A percentile compares a stretch with the other conserved stretches of the same genome.
Conservation (phyloP, 92 coral and sea anemone species). For the Zoanthus sansibaricus region DNA sequence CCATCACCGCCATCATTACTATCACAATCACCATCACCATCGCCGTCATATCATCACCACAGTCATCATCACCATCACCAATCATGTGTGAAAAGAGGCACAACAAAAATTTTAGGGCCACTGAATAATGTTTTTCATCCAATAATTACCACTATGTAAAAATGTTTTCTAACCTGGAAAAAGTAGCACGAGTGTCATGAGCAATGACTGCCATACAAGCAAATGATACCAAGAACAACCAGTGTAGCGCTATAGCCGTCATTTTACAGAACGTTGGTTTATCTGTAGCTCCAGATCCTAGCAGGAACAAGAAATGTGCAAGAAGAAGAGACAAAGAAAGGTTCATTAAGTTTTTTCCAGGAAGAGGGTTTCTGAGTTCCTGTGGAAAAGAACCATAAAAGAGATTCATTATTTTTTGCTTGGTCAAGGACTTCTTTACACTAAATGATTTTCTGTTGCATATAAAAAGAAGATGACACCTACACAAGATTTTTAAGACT, state of each 20-base stretch:
- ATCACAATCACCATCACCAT: too few relatives aligned
- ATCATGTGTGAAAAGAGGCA: too few relatives aligned
- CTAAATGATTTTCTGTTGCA: too few relatives aligned
- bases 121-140: too few relatives aligned
- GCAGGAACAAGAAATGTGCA: conserved; percentile 83
- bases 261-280: conserved; percentile 74
- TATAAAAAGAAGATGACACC: background rate
- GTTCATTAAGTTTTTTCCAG: conserved; percentile 94
- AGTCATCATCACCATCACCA: too few relatives aligned
- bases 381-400: background rate
- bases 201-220: conserved; percentile 89
- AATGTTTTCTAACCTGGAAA: conserved; percentile 25
- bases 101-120: too few relatives aligned
- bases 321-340: conserved; percentile 83
- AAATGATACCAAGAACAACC: conserved; percentile 86
- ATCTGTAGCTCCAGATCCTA: conserved; percentile 86
- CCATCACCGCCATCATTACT: too few relatives aligned
- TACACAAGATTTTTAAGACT: too few relatives aligned
- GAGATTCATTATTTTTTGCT: background rate
- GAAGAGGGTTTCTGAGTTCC: conserved; percentile 87
- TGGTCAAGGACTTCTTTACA: too few relatives aligned
- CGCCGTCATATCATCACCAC: too few relatives aligned
- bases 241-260: conserved; percentile 76
- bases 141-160: too few relatives aligned
- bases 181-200: conserved; percentile 75